A percentile compares a stretch with the other conserved stretches of the same genome.
Conservation (phyloP, 1,140 invertebrate genomes). For the Drosophila baimaii region DNA sequence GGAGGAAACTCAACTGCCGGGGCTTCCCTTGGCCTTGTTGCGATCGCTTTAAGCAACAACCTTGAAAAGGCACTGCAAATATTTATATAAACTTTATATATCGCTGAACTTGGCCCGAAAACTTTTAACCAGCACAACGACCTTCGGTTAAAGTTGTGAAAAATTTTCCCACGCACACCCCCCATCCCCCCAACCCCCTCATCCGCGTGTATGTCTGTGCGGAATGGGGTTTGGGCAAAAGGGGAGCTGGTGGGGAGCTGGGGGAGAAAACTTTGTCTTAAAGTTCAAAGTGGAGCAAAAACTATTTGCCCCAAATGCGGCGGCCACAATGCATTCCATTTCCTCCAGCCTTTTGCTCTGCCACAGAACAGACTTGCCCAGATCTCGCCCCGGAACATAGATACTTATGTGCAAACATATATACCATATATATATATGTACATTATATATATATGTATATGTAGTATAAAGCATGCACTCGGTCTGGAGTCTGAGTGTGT, state of each 20-base stretch:
- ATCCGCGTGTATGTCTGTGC: slow-evolving; percentile 1
- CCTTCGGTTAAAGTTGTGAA: slow-evolving; percentile 77
- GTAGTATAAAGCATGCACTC: slow-evolving; percentile 62
- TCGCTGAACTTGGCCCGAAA: slow-evolving; percentile 66
- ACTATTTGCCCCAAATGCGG: slow-evolving; percentile 81
- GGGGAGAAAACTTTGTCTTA: slow-evolving; percentile 69
- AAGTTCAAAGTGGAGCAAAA: slow-evolving; percentile 80
- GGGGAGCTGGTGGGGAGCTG: neutral
- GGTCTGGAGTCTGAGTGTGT: slow-evolving; percentile 48
- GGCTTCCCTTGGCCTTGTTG: neutral
- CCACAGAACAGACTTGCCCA: slow-evolving; percentile 21
- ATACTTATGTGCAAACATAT: slow-evolving; percentile 16
- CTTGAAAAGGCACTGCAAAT: slow-evolving; percentile 31
- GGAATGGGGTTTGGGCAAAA: too few species aligned
- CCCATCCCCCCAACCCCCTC: neutral
- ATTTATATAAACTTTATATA: slow-evolving; percentile 33
- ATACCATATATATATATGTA: slow-evolving; percentile 8
- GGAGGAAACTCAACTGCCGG: slow-evolving; percentile 20
- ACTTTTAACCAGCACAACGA: slow-evolving; percentile 70
- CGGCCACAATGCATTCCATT: slow-evolving; percentile 57
- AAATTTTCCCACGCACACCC: slow-evolving; percentile 28
- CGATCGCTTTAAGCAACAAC: slow-evolving; percentile 28
- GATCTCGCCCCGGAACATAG: slow-evolving; percentile 2
- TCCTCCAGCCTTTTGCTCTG: slow-evolving; percentile 11
- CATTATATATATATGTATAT: slow-evolving; percentile 26